Base-by-base conservation (phyloP, 2,888 invertebrate genomes). In the Drosophila merina region DNA sequence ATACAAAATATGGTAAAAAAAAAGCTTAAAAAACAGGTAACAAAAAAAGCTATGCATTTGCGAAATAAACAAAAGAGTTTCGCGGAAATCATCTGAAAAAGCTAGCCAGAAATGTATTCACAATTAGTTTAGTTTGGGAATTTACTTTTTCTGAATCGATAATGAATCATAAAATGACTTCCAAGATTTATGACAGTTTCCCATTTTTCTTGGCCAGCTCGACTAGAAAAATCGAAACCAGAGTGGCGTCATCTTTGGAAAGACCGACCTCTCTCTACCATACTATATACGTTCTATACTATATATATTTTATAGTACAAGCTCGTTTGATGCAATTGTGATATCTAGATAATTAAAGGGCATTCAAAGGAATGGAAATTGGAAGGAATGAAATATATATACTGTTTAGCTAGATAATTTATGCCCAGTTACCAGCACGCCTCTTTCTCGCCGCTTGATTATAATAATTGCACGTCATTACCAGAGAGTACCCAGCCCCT, bases 351-450 rank as follows among this genome's bases (percentile, higher is more conserved):
- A 36, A 36, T 36, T 36, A 36, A 36, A 36, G 36, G 36, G 36
- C 36, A 36, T 6, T 12, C 36, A 12, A 33, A 36, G 36, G 33
- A 33, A 20, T 20, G 20, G 20, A 20, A 20, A 36, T 36, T 36
- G 36, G 10, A 36, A 33, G 33, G 33, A 33, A 33, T 33, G 36
- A 36, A n/a, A 36, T 36, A 36, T 36, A 36, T n/a, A 36, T n/a
- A 36, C 14, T 14, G 52, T 20, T 49, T 38, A 12, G 36, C 9
- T 4, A 36, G 49, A 69, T 68, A 68, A 69, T 69, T 56, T 49
- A 68, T 57, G 69, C 69, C 57, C 36, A 45, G 70, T 69, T 57
- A 57, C 69, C 25, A 20, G 57, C 71, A 71, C 60, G 71, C 72
- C 52, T 28, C 44, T 12, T 20, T 9, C 51, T 30, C 44, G 51